Evolutionary conservation across 2,888 invertebrate genomes (phyloP).

Genomic region (Apodemia mormo): DNA sequence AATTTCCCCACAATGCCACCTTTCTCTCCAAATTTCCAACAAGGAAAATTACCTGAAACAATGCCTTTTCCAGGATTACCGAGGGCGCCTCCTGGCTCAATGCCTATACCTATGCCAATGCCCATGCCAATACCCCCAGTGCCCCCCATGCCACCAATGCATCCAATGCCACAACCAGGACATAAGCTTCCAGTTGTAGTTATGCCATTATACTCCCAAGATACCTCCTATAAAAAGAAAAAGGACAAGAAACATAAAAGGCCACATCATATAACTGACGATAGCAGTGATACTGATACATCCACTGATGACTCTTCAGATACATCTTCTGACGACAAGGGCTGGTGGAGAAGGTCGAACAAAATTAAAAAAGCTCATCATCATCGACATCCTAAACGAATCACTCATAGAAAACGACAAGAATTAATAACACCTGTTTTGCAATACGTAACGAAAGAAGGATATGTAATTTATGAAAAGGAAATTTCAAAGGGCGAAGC

Average conservation of each 20-base stretch:
- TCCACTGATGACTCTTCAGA: slow-evolving; percentile 45
- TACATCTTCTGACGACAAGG: slow-evolving; percentile 44
- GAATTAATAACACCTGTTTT: slow-evolving; percentile 59
- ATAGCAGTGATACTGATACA: slow-evolving; percentile 42
- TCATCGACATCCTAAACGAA: slow-evolving; percentile 39
- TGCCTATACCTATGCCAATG: slow-evolving; percentile 34
- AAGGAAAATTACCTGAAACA: slow-evolving; percentile 43
- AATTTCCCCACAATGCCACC: slow-evolving; percentile 39
- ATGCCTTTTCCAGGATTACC: slow-evolving; percentile 45
- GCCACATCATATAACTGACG: slow-evolving; percentile 38
- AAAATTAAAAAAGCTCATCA: slow-evolving; percentile 30
- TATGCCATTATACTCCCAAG: slow-evolving; percentile 73
- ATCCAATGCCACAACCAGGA: slow-evolving; percentile 34
- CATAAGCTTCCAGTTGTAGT: slow-evolving; percentile 71
- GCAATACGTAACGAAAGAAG: slow-evolving; percentile 71
- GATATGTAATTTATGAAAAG: slow-evolving; percentile 71
- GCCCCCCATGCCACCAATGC: slow-evolving; percentile 27
- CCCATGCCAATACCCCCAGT: slow-evolving; percentile 29
- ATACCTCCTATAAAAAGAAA: slow-evolving; percentile 48
- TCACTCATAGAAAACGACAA: slow-evolving; percentile 41
- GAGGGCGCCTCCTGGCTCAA: slow-evolving; percentile 33
- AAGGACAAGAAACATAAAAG: slow-evolving; percentile 34
- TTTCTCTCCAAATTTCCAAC: slow-evolving; percentile 41
- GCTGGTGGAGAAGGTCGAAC: slow-evolving; percentile 51
- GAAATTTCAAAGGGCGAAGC: slow-evolving; percentile 65